These are phyloP conservation scores for Charanyca ferruginea DNA, from an alignment of 2,888 invertebrate species.

Conservation along the genomic window DNA sequence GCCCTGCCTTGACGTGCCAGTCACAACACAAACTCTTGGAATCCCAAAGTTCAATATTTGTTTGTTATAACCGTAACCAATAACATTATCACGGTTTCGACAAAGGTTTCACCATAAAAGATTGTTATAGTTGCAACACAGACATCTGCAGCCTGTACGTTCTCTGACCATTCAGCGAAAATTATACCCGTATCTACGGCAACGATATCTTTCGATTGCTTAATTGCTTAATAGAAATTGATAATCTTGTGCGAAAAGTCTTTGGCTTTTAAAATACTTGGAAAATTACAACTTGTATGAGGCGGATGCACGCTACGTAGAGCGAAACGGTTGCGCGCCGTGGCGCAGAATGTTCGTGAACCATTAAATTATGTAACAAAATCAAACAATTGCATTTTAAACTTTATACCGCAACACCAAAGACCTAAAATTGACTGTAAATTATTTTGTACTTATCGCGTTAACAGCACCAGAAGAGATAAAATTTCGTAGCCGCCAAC, in stretches of 20 bases:
- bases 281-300: slow-evolving; percentile 83
- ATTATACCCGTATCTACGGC: background rate
- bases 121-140: slow-evolving; percentile 42
- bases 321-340: slow-evolving; percentile 89
- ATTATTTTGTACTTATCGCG: slow-evolving; percentile 55
- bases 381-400: slow-evolving; percentile 45
- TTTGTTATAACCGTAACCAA: slow-evolving; percentile 68
- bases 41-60: slow-evolving; percentile 68
- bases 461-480: slow-evolving; percentile 60
- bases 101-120: slow-evolving; percentile 64
- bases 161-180: slow-evolving; percentile 14
- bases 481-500: slow-evolving; percentile 71
- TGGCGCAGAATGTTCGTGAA: slow-evolving; percentile 79
- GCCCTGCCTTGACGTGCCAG: slow-evolving; percentile 57
- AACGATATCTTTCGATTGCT: slow-evolving; percentile 30
- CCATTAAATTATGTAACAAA: slow-evolving; percentile 58
- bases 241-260: slow-evolving; percentile 61
- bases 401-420: slow-evolving; percentile 47
- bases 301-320: slow-evolving; percentile 89
- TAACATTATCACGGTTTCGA: slow-evolving; percentile 64
- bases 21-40: slow-evolving; percentile 66
- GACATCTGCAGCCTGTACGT: slow-evolving; percentile 12
- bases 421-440: slow-evolving; percentile 43
- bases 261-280: slow-evolving; percentile 73
- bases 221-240: slow-evolving; percentile 33